phyloP scores from a whole-genome alignment of 2,888 invertebrate genomes.

The Mesochorus sp. region DNA sequence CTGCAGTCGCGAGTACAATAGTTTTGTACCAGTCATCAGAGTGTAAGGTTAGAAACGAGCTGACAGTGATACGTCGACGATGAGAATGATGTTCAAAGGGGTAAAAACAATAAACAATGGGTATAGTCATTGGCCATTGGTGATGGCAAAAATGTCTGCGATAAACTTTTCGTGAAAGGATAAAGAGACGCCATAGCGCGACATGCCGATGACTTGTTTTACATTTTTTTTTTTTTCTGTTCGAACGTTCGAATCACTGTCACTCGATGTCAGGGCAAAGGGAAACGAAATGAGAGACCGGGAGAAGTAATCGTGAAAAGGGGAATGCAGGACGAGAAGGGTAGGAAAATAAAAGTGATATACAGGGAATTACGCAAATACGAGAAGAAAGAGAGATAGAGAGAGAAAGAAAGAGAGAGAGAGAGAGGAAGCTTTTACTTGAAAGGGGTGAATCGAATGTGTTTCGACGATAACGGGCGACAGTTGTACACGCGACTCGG shows the following conservation, averaged over 20 bases:
- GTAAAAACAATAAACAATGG: no score
- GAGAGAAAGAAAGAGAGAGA: constrained; percentile 20
- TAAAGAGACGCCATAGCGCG: not conserved
- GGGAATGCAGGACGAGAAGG: constrained; percentile 19
- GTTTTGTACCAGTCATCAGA: no score
- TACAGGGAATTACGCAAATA: not conserved
- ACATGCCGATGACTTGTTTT: not conserved
- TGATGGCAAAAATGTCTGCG: not conserved
- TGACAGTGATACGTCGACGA: not conserved
- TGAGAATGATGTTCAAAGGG: not conserved
- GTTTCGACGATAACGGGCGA: constrained; percentile 72
- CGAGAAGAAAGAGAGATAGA: constrained; percentile 55
- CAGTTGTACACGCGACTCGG: constrained; percentile 16
- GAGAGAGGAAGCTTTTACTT: constrained; percentile 42
- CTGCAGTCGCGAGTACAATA: no score
- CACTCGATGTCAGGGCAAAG: not conserved
- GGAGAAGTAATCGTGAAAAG: constrained; percentile 35
- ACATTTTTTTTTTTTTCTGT: no score
- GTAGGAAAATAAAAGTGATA: constrained; percentile 32
- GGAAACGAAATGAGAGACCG: not conserved
- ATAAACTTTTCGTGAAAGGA: not conserved
- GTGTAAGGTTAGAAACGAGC: no score
- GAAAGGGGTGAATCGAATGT: constrained; percentile 71
- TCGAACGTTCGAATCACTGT: not conserved
- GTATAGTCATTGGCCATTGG: not conserved